Percentiles rank a stretch among this genome's conserved stretches.
These are phyloP conservation scores for Pachydiplax longipennis DNA, from an alignment of 2,888 invertebrate genomes.

Conservation along the genomic window DNA sequence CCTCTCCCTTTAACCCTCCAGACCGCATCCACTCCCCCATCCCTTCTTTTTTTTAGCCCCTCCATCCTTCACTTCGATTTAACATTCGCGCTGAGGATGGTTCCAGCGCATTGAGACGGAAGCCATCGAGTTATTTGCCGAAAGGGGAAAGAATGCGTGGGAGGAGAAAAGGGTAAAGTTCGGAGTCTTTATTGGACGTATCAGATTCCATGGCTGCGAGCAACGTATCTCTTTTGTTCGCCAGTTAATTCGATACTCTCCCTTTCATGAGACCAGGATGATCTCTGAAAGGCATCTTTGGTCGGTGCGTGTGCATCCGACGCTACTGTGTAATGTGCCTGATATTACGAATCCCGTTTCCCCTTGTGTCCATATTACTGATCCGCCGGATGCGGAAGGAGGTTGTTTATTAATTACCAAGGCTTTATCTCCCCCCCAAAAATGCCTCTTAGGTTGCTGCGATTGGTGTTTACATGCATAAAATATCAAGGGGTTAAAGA, in stretches of 20 bases:
- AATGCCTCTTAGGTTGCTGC: not conserved
- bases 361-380: not conserved
- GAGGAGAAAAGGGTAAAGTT: constrained; percentile 3
- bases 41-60: not conserved
- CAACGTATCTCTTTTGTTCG: not conserved
- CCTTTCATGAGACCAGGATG: not conserved
- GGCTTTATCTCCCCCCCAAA: not conserved
- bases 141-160: not conserved
- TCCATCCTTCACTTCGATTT: constrained; percentile 22
- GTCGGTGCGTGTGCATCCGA: not conserved
- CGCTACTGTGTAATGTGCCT: not conserved
- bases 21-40: not conserved
- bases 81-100: not conserved
- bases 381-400: not conserved
- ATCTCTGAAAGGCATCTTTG: not conserved
- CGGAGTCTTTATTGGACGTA: not conserved
- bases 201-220: not conserved
- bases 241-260: constrained; percentile 24
- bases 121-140: constrained; percentile 17
- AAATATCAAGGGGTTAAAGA: not conserved
- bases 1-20: not conserved
- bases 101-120: not conserved
- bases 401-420: not conserved
- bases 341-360: not conserved
- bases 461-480: not conserved